A percentile compares a stretch with the other conserved stretches of the same genome.
Conservation (phyloP, 1,140 invertebrate species). For the Drosophila miranda region DNA sequence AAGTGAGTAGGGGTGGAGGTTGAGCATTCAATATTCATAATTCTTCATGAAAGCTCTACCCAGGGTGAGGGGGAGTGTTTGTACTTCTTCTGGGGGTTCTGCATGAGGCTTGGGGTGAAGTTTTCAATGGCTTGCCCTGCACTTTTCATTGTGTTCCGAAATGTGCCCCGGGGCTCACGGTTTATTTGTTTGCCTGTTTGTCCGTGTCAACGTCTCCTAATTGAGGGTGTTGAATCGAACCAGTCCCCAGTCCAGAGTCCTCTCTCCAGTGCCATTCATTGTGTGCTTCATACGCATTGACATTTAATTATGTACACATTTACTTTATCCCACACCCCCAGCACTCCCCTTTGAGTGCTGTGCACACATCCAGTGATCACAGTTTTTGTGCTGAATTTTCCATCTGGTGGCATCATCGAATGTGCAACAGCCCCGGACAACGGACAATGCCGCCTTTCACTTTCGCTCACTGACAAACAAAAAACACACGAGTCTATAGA, state of each 20-base stretch:
- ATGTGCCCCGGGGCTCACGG: slow-evolving; percentile 40
- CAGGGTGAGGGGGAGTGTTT: slow-evolving; percentile 2
- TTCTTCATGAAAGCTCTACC: slow-evolving; percentile 53
- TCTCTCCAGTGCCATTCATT: not conserved
- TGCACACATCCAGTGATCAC: slow-evolving; percentile 27
- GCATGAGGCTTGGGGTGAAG: slow-evolving; percentile 4
- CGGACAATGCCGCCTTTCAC: slow-evolving; percentile 40
- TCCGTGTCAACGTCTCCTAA: slow-evolving; percentile 41
- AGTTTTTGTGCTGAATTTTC: slow-evolving; percentile 22
- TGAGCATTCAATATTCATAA: slow-evolving; percentile 74
- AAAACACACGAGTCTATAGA: too few relatives aligned
- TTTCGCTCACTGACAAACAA: slow-evolving; percentile 31
- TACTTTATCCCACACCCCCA: not conserved
- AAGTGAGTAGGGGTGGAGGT: not conserved
- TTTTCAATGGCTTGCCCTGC: slow-evolving; percentile 36
- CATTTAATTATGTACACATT: slow-evolving; percentile 68
- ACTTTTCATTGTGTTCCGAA: slow-evolving; percentile 44
- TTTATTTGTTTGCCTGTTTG: slow-evolving; percentile 61
- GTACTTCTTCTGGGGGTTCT: not conserved
- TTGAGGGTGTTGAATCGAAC: slow-evolving; percentile 68
- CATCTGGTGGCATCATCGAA: slow-evolving; percentile 21
- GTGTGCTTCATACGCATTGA: slow-evolving; percentile 23
- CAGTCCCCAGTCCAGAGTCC: slow-evolving; percentile 3
- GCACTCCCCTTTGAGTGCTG: not conserved
- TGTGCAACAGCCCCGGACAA: slow-evolving; percentile 3